Evolutionary conservation across 23 tunicate species (phyloP), one percentile per base, ranked within the genome.

Genomic region (Styela plicata): DNA sequence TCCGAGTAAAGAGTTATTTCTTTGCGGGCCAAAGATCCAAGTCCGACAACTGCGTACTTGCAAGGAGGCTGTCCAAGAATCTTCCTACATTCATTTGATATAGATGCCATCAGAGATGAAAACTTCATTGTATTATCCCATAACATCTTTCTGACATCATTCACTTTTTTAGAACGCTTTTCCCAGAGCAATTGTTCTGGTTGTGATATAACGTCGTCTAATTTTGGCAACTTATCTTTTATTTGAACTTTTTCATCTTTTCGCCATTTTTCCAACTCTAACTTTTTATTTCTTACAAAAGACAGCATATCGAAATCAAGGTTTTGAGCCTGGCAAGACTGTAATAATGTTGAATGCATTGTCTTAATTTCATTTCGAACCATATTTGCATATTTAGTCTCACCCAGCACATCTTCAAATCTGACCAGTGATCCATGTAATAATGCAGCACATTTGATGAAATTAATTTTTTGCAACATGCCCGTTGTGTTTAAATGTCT

Each of bases 381-480:
- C 16, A 5, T 28, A 5, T 28, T 25, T 26, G 7, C 31, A 5
- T 66, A 7, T 3, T 26, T 17, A 0, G 18, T 16, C 13, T 31
- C 36, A 17, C 18, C 57, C 19, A 31, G 18, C 36, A 73, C 20
- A 3, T 44, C 70, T 66, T 66, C 71, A 33, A 34, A 73, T 31
- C 78, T 31, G 16, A 35, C 30, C 27, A 16, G 23, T 33, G 86
- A 85, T 30, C 85, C 88, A 26, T 85, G 85, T 22, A 89, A 32
- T 53, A 89, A 86, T 3, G 84, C 95, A 10, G 89, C 88, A 68
- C 85, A 24, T 25, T 74, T 85, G 2, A 85, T 79, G 35, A 85
- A 31, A 80, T 83, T 69, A 1, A 89, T 57, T 67, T 89, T 89
- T 28, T 89, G 81, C 16, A 71, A 73, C 19, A 35, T 31, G 57